Percentiles rank a stretch among this genome's conserved stretches.
Evolutionary conservation across 2,888 invertebrate genomes (phyloP).

Genomic region (Onthophagus sagittarius): DNA sequence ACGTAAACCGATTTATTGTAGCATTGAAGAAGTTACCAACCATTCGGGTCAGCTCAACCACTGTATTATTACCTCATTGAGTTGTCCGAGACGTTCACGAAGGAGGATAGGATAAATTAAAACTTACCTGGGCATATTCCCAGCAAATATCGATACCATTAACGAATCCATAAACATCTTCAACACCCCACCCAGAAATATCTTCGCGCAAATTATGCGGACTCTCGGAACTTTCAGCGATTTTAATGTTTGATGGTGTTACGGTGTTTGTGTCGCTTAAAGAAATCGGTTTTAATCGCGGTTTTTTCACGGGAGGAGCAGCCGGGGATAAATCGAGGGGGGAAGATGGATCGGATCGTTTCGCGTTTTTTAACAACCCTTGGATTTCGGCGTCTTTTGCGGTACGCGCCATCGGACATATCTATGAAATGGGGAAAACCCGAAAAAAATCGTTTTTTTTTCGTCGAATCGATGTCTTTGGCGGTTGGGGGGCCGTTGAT

Average conservation of each 20-base stretch:
- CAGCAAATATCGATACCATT: slow-evolving; percentile 85
- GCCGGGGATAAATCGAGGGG: slow-evolving; percentile 58
- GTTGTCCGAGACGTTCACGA: neutral
- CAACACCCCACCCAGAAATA: slow-evolving; percentile 76
- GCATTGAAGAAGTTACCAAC: neutral
- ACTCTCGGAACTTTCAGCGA: slow-evolving; percentile 43
- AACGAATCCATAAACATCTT: slow-evolving; percentile 86
- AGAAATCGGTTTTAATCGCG: slow-evolving; percentile 43
- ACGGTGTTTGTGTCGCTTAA: slow-evolving; percentile 35
- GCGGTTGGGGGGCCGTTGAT: slow-evolving; percentile 43
- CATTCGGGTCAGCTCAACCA: neutral
- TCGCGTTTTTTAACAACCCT: slow-evolving; percentile 42
- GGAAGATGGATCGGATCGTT: slow-evolving; percentile 42
- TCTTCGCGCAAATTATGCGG: slow-evolving; percentile 52
- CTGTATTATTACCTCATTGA: neutral
- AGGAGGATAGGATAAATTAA: neutral
- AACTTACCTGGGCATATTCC: slow-evolving; percentile 84
- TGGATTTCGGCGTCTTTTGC: slow-evolving; percentile 57
- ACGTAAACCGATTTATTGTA: neutral
- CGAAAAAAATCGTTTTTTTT: slow-evolving; percentile 38
- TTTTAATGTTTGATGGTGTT: slow-evolving; percentile 26
- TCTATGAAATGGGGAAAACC: slow-evolving; percentile 65
- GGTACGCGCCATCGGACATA: slow-evolving; percentile 63
- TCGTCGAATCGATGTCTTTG: slow-evolving; percentile 36
- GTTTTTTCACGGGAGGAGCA: slow-evolving; percentile 41